These are phyloP conservation scores for Phylloscopus whistleri DNA, from an alignment of 2,113 vertebrate species.

Conservation along the genomic window DNA sequence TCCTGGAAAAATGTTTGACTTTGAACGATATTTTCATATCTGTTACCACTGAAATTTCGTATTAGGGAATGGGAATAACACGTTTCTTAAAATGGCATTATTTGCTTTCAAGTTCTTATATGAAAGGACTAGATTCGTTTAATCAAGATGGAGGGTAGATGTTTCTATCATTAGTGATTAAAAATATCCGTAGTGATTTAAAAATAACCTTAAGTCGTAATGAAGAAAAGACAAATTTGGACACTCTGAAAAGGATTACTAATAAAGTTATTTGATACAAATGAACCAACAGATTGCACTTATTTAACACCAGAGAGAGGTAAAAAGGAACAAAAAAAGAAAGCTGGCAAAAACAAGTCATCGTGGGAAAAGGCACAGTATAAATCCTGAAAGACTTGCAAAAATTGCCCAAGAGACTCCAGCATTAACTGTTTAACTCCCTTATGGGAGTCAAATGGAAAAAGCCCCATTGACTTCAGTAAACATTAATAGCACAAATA, in stretches of 20 bases:
- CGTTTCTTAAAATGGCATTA: neutral
- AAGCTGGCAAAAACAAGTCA: neutral
- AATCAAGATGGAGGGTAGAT: neutral
- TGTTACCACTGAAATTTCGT: neutral
- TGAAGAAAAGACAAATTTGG: slow-evolving; percentile 15
- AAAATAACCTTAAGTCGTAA: slow-evolving; percentile 15
- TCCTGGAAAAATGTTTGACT: neutral
- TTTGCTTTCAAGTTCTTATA: neutral
- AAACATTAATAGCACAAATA: neutral
- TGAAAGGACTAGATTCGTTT: neutral
- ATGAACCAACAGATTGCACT: neutral
- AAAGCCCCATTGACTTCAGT: neutral
- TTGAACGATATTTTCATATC: neutral
- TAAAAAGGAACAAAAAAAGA: neutral
- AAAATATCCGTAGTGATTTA: slow-evolving; percentile 26
- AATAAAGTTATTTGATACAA: neutral
- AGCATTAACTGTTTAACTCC: neutral
- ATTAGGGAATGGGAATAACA: neutral
- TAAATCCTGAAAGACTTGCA: neutral
- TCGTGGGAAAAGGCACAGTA: neutral
- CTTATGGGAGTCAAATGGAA: neutral
- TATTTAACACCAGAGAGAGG: neutral
- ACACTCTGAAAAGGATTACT: neutral
- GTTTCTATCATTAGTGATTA: neutral
- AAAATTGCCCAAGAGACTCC: neutral